Conservation (phyloP, 2,797 vertebrate species). For the Myotis vivesi region DNA sequence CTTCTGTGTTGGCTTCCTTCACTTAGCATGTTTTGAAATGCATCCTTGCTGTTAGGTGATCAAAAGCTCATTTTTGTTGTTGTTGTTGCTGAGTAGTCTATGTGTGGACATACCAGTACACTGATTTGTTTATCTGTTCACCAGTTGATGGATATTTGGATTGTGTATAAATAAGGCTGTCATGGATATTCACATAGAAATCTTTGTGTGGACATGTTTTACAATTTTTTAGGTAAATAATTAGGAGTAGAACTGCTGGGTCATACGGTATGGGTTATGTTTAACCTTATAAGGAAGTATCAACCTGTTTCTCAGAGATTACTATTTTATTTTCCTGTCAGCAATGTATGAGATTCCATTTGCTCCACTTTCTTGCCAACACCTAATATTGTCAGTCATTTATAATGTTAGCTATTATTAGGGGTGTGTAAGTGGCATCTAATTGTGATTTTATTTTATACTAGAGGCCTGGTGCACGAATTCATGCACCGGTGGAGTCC, state of each 20-base stretch:
- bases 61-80: neutral
- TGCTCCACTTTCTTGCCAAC: neutral
- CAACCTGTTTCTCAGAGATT: neutral
- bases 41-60: neutral
- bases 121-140: constrained; percentile 26
- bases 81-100: neutral
- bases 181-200: neutral
- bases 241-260: neutral
- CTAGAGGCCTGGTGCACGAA: too few species aligned
- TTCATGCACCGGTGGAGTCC: too few species aligned
- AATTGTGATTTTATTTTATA: neutral
- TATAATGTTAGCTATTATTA: neutral
- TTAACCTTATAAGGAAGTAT: neutral
- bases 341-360: constrained; percentile 10
- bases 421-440: neutral
- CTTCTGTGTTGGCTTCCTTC: constrained; percentile 35
- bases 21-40: constrained; percentile 13
- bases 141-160: constrained; percentile 3
- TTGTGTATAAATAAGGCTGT: neutral
- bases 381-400: neutral
- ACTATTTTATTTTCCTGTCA: neutral
- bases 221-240: constrained; percentile 3
- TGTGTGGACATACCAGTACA: neutral
- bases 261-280: neutral
- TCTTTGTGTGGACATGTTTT: constrained; percentile 21